These are phyloP conservation scores for Oeneis ivallda DNA, from an alignment of 2,888 invertebrate genomes.

Conservation along the genomic window DNA sequence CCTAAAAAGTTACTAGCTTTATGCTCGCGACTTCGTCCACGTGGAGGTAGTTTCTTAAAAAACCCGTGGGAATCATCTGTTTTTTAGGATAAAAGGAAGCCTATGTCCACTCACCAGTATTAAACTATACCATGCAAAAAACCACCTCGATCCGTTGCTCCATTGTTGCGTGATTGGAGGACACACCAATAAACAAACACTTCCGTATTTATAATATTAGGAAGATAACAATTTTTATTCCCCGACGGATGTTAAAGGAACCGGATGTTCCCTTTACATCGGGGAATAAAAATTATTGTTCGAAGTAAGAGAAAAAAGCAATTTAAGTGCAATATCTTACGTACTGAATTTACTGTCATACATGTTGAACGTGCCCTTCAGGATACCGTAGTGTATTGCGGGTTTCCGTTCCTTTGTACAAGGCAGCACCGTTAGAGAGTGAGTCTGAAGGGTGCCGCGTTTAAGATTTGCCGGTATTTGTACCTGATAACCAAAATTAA, in stretches of 20 bases:
- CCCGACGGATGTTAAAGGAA: too few relatives aligned
- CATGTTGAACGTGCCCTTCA: constrained; percentile 71
- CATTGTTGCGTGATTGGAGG: too few relatives aligned
- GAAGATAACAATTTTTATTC: too few relatives aligned
- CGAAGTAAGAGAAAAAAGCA: background rate
- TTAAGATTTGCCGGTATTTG: constrained; percentile 61
- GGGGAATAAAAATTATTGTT: background rate
- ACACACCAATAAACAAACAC: too few relatives aligned
- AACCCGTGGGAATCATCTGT: background rate
- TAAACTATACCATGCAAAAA: too few relatives aligned
- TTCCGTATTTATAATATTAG: too few relatives aligned
- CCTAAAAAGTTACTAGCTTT: too few relatives aligned
- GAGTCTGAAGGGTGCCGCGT: constrained; percentile 64
- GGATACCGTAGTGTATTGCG: constrained; percentile 67
- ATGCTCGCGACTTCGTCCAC: too few relatives aligned
- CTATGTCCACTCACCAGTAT: too few relatives aligned
- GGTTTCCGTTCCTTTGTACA: constrained; percentile 64
- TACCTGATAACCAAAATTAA: constrained; percentile 42
- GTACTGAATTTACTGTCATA: constrained; percentile 67
- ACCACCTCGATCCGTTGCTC: too few relatives aligned
- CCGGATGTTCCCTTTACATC: too few relatives aligned
- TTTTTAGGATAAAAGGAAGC: background rate
- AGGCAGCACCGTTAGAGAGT: constrained; percentile 68
- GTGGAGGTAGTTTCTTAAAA: too few relatives aligned
- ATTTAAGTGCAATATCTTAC: constrained; percentile 34